Evolutionary conservation across 2,113 vertebrate species (phyloP).

Genomic region (Eolophus roseicapilla): DNA sequence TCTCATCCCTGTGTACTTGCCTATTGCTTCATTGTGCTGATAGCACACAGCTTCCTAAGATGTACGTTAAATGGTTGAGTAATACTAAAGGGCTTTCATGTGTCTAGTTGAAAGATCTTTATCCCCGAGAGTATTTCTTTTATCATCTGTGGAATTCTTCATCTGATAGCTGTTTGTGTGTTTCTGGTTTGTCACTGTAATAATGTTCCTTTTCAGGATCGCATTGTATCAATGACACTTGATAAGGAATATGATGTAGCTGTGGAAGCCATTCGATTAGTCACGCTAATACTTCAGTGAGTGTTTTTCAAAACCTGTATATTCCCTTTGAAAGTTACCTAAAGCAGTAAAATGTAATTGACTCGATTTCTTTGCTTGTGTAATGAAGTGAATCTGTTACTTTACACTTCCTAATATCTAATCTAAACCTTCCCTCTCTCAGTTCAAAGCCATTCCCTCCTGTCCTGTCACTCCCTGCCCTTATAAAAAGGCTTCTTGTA

Average conservation of each 20-base stretch:
- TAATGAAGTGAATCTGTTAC: background rate
- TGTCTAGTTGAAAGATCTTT: background rate
- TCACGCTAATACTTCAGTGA: slow-evolving; percentile 98
- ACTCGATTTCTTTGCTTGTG: background rate
- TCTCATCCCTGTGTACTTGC: background rate
- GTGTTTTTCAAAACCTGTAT: slow-evolving; percentile 61
- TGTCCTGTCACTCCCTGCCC: background rate
- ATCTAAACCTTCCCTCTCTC: background rate
- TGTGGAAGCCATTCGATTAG: slow-evolving; percentile 96
- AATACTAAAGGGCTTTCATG: background rate
- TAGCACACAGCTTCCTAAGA: background rate
- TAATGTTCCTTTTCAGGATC: slow-evolving; percentile 80
- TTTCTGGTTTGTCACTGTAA: background rate
- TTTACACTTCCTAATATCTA: background rate
- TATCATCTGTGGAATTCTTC: background rate
- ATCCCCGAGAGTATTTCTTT: background rate
- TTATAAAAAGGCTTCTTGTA: background rate
- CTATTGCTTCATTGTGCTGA: background rate
- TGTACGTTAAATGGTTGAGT: background rate
- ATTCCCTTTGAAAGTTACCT: background rate
- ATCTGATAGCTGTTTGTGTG: background rate
- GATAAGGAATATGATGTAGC: slow-evolving; percentile 99
- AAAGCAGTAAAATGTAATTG: background rate
- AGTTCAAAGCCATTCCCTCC: background rate
- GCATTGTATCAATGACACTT: slow-evolving; percentile 98